Conservation (phyloP, 2,797 vertebrate genomes). For the Poeciliopsis paucimaculata region DNA sequence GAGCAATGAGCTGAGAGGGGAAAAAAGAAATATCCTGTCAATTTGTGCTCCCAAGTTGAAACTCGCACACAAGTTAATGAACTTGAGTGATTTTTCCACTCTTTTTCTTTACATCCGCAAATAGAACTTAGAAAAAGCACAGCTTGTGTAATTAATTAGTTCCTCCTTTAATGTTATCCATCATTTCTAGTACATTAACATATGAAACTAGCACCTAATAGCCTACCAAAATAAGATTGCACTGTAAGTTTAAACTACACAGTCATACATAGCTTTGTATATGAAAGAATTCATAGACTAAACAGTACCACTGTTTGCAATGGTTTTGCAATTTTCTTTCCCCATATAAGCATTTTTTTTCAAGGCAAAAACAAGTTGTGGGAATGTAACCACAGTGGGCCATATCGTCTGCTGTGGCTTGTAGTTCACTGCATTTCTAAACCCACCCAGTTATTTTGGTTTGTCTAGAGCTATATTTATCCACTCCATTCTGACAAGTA, state of each 20-base stretch:
- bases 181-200: background rate
- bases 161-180: background rate
- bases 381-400: conserved; percentile 83
- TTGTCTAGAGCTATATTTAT: conserved; percentile 94
- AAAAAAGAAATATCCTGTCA: too few species aligned
- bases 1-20: too few species aligned
- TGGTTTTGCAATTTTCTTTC: conserved; percentile 85
- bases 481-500: conserved; percentile 85
- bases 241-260: conserved; percentile 4
- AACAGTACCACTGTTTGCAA: conserved; percentile 83
- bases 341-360: conserved; percentile 83
- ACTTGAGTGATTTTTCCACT: too few species aligned
- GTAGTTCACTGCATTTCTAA: conserved; percentile 85
- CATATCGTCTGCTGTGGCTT: conserved; percentile 88
- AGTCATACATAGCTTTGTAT: conserved; percentile 70
- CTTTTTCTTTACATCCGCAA: too few species aligned
- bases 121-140: too few species aligned
- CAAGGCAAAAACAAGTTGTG: conserved; percentile 83
- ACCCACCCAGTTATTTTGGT: conserved; percentile 93
- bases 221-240: background rate
- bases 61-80: too few species aligned
- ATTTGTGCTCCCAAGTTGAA: too few species aligned
- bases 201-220: background rate
- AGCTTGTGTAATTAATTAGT: background rate
- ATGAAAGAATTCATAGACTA: conserved; percentile 77